Percentiles rank a stretch among this genome's conserved stretches.
Conservation (phyloP, 2,113 vertebrate species). For the Macroglossus sobrinus region DNA sequence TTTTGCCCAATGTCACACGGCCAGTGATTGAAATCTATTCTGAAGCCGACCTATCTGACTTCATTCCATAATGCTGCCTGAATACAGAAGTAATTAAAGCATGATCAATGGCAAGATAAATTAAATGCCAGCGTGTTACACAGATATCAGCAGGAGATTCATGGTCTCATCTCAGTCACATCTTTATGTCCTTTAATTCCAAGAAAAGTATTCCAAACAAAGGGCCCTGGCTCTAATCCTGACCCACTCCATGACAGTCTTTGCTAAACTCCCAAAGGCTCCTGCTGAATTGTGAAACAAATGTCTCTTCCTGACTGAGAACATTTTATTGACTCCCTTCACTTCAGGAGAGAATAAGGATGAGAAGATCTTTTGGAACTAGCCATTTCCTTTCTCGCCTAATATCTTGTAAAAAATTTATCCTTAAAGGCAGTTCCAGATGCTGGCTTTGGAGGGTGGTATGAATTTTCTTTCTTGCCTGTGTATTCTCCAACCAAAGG, state of each 20-base stretch:
- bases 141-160: not conserved
- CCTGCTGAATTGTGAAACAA: not conserved
- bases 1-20: not conserved
- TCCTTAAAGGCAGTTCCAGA: not conserved
- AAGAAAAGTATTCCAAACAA: not conserved
- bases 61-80: not conserved
- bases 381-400: not conserved
- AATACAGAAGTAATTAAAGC: not conserved
- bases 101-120: not conserved
- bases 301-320: not conserved
- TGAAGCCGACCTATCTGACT: not conserved
- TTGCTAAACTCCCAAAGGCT: not conserved
- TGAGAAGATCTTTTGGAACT: not conserved
- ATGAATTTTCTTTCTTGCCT: fast-evolving
- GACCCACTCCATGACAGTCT: not conserved
- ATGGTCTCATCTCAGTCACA: not conserved
- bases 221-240: no score
- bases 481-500: not conserved
- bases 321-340: not conserved
- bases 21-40: not conserved
- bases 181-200: not conserved
- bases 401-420: not conserved
- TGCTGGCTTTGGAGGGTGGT: not conserved
- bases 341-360: not conserved
- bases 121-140: not conserved